These are phyloP conservation scores for Scelioninae gen. 2 DNA, from an alignment of 2,888 invertebrate species.

Conservation along the genomic window DNA sequence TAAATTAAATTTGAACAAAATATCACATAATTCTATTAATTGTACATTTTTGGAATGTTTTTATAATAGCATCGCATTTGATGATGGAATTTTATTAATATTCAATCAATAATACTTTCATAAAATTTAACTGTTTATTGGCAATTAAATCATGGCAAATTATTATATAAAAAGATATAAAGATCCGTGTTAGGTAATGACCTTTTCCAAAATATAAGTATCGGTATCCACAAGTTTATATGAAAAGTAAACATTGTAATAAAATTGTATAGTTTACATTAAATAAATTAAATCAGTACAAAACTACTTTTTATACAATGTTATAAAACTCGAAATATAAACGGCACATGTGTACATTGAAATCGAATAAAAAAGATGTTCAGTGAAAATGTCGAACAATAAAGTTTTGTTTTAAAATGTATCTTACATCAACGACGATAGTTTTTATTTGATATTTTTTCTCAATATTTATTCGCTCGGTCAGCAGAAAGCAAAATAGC, in stretches of 20 bases:
- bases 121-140: background rate
- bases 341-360: background rate
- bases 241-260: background rate
- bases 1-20: background rate
- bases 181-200: no score
- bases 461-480: background rate
- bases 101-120: background rate
- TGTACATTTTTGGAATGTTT: slow-evolving; percentile 9
- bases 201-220: no score
- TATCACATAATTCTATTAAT: background rate
- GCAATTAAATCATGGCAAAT: slow-evolving; percentile 8
- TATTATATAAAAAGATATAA: no score
- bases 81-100: background rate
- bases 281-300: slow-evolving; percentile 22
- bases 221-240: no score
- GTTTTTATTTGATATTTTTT: slow-evolving; percentile 1
- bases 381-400: slow-evolving; percentile 1
- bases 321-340: background rate
- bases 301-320: slow-evolving; percentile 19
- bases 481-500: background rate
- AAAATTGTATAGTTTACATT: slow-evolving; percentile 2
- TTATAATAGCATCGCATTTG: background rate
- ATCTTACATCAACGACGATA: background rate
- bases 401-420: background rate
- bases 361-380: background rate